Evolutionary conservation across 2,888 invertebrate genomes (phyloP).

Genomic region (Acleris literana): DNA sequence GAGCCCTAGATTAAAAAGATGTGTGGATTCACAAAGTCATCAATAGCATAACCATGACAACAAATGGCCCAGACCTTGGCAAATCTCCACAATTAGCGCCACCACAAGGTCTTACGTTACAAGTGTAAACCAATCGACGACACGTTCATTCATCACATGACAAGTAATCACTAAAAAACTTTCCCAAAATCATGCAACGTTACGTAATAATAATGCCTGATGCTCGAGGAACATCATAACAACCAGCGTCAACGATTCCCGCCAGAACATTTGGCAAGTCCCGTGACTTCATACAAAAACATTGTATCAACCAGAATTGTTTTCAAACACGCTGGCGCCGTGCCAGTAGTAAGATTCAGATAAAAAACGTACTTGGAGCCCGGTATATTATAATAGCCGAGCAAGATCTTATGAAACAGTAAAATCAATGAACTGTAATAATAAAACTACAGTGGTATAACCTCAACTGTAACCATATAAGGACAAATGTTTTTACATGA

Average conservation of each 20-base stretch:
- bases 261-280: constrained; percentile 59
- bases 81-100: constrained; percentile 71
- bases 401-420: constrained; percentile 20
- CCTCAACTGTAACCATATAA: constrained; percentile 40
- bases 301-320: constrained; percentile 63
- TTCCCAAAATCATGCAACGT: constrained; percentile 42
- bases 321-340: constrained; percentile 72
- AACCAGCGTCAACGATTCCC: constrained; percentile 45
- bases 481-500: constrained; percentile 16
- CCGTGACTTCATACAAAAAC: constrained; percentile 59
- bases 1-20: constrained; percentile 47
- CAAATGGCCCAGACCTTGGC: constrained; percentile 77
- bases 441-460: constrained; percentile 39
- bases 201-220: constrained; percentile 55
- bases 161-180: constrained; percentile 8
- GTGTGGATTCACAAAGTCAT: constrained; percentile 40
- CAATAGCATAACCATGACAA: constrained; percentile 57
- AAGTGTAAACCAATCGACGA: background rate
- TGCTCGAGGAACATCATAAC: constrained; percentile 54
- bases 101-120: constrained; percentile 51
- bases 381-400: constrained; percentile 41
- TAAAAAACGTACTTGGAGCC: constrained; percentile 48
- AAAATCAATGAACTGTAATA: constrained; percentile 31
- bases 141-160: constrained; percentile 6
- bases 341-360: constrained; percentile 59